These are phyloP conservation scores for Aspidiotus destructor DNA, from an alignment of 2,888 invertebrate genomes.

Conservation along the genomic window DNA sequence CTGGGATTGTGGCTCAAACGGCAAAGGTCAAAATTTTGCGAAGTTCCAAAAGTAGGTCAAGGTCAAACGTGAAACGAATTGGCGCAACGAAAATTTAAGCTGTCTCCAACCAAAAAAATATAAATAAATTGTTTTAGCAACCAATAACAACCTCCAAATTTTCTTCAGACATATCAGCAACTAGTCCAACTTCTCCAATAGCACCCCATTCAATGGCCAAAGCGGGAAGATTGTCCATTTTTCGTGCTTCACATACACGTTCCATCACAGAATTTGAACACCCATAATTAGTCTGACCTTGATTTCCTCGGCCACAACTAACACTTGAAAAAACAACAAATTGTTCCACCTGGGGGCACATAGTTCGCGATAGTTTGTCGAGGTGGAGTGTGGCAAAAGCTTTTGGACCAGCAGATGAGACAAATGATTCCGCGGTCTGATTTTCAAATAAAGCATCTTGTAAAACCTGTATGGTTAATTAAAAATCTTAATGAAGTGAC, in stretches of 20 bases:
- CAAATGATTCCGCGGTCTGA: slow-evolving; percentile 60
- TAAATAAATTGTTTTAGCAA: no score
- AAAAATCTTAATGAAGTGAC: no score
- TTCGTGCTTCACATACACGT: slow-evolving; percentile 61
- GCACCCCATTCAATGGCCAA: slow-evolving; percentile 89
- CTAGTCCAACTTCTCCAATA: slow-evolving; percentile 70
- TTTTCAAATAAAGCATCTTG: slow-evolving; percentile 68
- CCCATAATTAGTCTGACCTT: slow-evolving; percentile 84
- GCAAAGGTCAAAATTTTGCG: no score
- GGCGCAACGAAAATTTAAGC: no score
- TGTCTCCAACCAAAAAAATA: no score
- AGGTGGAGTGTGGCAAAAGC: slow-evolving; percentile 68
- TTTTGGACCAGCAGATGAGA: slow-evolving; percentile 63
- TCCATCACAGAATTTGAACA: slow-evolving; percentile 64
- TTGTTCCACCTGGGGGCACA: slow-evolving; percentile 51
- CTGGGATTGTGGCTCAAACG: no score
- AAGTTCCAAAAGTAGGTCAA: no score
- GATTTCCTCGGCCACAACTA: slow-evolving; percentile 82
- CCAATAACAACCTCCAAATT: slow-evolving; percentile 58
- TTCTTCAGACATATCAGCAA: slow-evolving; percentile 52
- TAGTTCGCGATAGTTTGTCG: slow-evolving; percentile 54
- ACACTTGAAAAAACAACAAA: slow-evolving; percentile 90
- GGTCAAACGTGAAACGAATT: no score
- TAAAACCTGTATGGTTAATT: slow-evolving; percentile 58
- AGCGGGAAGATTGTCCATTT: slow-evolving; percentile 59